These are phyloP conservation scores for Periparus ater DNA, from an alignment of 2,797 vertebrate genomes.

Conservation along the genomic window DNA sequence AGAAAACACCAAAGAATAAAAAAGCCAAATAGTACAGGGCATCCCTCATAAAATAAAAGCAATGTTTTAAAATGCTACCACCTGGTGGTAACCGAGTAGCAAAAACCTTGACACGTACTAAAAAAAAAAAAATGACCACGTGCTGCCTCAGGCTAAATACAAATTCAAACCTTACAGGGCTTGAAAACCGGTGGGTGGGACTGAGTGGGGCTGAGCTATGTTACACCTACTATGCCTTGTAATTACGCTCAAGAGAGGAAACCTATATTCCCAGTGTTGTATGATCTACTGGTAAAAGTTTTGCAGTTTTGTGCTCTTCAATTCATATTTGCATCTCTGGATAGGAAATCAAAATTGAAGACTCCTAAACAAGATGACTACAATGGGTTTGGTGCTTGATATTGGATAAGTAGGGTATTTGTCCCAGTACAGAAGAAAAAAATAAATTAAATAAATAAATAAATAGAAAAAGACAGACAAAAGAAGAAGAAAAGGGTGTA, in stretches of 20 bases:
- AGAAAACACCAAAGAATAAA: background rate
- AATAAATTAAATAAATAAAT: no score
- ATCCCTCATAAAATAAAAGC: background rate
- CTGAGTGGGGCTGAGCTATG: background rate
- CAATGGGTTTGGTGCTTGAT: background rate
- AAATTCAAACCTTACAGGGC: background rate
- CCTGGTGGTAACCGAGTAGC: slow-evolving; percentile 44
- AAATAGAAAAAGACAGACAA: background rate
- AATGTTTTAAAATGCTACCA: slow-evolving; percentile 69
- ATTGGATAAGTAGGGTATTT: background rate
- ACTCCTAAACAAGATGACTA: background rate
- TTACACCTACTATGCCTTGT: background rate
- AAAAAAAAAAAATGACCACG: background rate
- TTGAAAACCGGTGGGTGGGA: background rate
- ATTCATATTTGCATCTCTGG: accelerated
- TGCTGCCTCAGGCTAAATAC: background rate
- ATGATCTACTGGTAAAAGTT: background rate
- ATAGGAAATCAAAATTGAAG: background rate
- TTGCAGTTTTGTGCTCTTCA: background rate
- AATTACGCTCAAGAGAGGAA: background rate
- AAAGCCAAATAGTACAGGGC: background rate
- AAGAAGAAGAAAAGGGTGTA: background rate
- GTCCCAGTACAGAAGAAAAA: background rate
- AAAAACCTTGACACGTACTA: background rate
- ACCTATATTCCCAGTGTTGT: background rate